Conservation (phyloP, 1,140 invertebrate genomes). For the Heliothis virescens region DNA sequence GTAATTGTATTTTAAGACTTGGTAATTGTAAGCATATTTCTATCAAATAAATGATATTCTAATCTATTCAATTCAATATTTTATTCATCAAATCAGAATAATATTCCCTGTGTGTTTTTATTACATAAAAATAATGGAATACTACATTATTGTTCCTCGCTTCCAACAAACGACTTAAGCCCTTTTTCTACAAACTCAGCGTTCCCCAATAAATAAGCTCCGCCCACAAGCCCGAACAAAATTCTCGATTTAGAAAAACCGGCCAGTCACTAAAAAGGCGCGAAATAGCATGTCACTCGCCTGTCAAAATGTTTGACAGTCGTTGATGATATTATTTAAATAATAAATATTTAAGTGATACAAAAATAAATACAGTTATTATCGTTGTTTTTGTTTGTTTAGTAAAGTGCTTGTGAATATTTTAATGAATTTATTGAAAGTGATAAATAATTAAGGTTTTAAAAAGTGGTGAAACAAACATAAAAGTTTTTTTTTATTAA, state of each 20-base stretch:
- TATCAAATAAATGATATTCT: too few relatives aligned
- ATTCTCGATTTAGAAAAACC: background rate
- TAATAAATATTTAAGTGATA: background rate
- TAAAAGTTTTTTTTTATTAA: background rate
- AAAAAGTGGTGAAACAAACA: background rate
- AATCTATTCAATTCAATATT: too few relatives aligned
- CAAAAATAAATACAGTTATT: background rate
- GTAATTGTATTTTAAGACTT: too few relatives aligned
- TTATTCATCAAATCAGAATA: too few relatives aligned
- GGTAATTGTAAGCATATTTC: too few relatives aligned
- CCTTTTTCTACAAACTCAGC: background rate
- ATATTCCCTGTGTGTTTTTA: too few relatives aligned
- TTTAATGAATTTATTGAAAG: background rate
- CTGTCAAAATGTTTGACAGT: constrained; percentile 39
- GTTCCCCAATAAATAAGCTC: constrained; percentile 10
- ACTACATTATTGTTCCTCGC: too few relatives aligned
- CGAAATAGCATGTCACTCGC: constrained; percentile 17
- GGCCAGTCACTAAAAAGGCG: constrained; percentile 31
- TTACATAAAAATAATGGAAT: too few relatives aligned
- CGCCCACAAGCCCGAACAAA: background rate
- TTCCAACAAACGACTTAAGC: constrained; percentile 1
- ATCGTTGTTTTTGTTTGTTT: background rate
- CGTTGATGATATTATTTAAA: constrained; percentile 18
- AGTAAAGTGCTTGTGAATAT: background rate
- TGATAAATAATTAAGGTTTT: background rate